Evolutionary conservation across 2,888 invertebrate genomes (phyloP).

Genomic region (Willowsia nigromaculata): DNA sequence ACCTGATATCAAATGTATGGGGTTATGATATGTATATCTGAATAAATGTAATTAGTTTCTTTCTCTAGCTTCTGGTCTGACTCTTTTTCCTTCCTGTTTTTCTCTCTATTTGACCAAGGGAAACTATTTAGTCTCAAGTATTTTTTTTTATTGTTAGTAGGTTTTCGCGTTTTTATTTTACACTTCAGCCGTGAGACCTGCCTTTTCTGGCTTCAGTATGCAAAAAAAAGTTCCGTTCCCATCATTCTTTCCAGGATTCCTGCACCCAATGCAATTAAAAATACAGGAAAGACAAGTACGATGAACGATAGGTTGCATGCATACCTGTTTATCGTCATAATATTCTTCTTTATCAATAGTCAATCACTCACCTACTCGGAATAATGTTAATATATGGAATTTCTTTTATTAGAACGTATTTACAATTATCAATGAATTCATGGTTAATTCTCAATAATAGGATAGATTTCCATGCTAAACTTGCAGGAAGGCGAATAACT

Average conservation of each 20-base stretch:
- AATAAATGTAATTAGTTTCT: slow-evolving; percentile 47
- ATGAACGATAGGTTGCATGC: background rate
- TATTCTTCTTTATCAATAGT: no score
- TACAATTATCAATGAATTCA: no score
- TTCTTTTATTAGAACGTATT: no score
- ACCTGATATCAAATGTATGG: slow-evolving; percentile 1
- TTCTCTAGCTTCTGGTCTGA: slow-evolving; percentile 27
- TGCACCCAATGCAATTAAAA: no score
- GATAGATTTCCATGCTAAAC: no score
- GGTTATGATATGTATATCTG: no score
- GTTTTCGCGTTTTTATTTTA: background rate
- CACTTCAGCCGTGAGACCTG: background rate
- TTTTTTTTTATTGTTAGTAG: background rate
- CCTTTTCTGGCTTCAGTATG: background rate
- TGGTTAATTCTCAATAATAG: no score
- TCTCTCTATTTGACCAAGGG: background rate
- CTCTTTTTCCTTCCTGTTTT: slow-evolving; percentile 47
- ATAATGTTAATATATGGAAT: background rate
- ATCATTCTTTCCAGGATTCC: background rate
- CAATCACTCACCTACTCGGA: background rate
- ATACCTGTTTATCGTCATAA: background rate
- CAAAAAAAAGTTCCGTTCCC: background rate
- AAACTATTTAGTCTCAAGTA: background rate
- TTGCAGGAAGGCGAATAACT: no score
- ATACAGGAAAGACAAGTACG: background rate